A percentile compares a stretch with the other conserved stretches of the same genome.
phyloP scores from a whole-genome alignment of 2,797 vertebrate genomes.

The Tenualosa ilisha region DNA sequence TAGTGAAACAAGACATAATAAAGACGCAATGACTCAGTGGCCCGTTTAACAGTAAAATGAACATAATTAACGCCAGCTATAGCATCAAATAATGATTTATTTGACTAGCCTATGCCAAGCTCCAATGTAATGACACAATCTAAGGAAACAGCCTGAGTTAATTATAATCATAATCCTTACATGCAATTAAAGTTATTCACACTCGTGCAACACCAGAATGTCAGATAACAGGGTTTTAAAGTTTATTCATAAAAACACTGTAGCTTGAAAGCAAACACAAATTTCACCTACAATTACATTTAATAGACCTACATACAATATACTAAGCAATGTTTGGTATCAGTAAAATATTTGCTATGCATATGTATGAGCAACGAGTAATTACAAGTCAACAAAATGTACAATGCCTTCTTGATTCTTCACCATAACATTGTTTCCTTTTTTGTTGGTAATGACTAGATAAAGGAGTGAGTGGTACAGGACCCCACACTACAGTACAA shows the following conservation, averaged over 20 bases:
- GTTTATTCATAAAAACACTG: constrained; percentile 49
- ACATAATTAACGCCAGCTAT: background rate
- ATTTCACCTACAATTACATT: constrained; percentile 36
- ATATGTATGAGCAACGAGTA: constrained; percentile 37
- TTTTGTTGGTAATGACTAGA: constrained; percentile 50
- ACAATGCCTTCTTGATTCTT: constrained; percentile 32
- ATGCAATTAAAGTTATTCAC: background rate
- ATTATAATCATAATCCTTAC: no score
- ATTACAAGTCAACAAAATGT: constrained; percentile 43
- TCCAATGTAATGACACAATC: background rate
- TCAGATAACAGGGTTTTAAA: background rate
- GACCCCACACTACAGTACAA: constrained; percentile 3
- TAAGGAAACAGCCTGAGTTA: no score
- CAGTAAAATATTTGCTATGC: constrained; percentile 43
- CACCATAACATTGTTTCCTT: constrained; percentile 5
- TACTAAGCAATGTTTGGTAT: constrained; percentile 41
- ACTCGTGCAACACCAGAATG: background rate
- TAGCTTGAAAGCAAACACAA: constrained; percentile 49
- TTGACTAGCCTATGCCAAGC: background rate
- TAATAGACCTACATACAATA: constrained; percentile 43
- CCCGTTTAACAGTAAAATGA: background rate
- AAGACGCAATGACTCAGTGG: background rate
- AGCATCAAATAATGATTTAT: background rate
- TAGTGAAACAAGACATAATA: no score
- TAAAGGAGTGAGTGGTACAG: constrained; percentile 25